Evolutionary conservation across 1,140 invertebrate genomes (phyloP), one percentile per base, ranked within the genome.

Genomic region (Drosophila nigrodunni): DNA sequence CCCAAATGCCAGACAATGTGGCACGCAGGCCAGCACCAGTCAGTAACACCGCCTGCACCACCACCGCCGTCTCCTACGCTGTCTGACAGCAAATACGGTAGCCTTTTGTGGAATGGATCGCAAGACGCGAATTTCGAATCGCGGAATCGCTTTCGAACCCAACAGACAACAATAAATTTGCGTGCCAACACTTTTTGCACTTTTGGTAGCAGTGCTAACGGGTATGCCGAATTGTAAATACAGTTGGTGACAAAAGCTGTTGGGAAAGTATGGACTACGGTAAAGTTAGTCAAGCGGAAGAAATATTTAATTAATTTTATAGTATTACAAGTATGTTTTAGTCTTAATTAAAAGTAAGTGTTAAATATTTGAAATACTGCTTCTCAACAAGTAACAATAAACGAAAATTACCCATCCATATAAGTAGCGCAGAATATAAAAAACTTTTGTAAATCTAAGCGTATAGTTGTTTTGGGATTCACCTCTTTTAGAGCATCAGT

Each of bases 101-200:
- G 83, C 83, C 83, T 88, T 87, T 87, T 87, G 77, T 57, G 83
- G 85, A 61, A 74, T 66, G 73, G 77, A 88, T 74, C 82, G 82
- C 65, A 50, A 74, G 72, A 64, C 74, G 68, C 44, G 52, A 41
- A 66, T 37, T 46, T 64, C 35, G 44, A 34, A 66, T 47, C 61
- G 70, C 54, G 41, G 41, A 57, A 58, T 64, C 50, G 54, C 49
- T 72, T 69, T 62, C 70, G 66, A 68, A 61, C 25, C 49, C 78
- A 73, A 55, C 77, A 77, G 82, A 86, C 83, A 87, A 87, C 83
- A 87, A 87, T 88, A 83, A 87, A 89, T 87, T 89, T 87, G 83
- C 82, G 82, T 87, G 85, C 85, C 85, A 87, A 87, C 80, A 89
- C 80, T 83, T 82, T 79, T 77, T 66, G 15, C 15, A 15, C 15